Conservation (phyloP, 1,140 invertebrate species). For the Dendroctonus ponderosae region DNA sequence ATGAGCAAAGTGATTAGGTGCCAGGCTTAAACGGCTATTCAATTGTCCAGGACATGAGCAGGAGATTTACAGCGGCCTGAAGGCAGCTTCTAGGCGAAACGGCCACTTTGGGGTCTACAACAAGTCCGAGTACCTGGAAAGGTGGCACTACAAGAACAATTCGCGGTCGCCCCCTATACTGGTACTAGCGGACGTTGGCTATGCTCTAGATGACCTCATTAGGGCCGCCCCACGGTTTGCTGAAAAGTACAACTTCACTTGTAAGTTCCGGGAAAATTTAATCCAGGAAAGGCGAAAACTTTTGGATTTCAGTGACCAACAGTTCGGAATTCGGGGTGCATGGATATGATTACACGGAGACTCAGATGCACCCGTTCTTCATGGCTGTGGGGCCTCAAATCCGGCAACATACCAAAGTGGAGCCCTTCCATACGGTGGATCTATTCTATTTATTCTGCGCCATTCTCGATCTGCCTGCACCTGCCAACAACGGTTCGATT, state of each 20-base stretch:
- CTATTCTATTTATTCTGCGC: slow-evolving; percentile 67
- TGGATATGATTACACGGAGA: slow-evolving; percentile 63
- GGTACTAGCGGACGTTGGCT: slow-evolving; percentile 58
- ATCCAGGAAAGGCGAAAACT: not conserved
- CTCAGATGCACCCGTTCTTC: slow-evolving; percentile 67
- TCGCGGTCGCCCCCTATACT: slow-evolving; percentile 60
- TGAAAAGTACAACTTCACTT: slow-evolving; percentile 53
- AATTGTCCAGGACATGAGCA: slow-evolving; percentile 50
- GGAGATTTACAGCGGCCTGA: slow-evolving; percentile 56
- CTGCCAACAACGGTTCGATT: slow-evolving; percentile 44
- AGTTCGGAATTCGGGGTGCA: slow-evolving; percentile 62
- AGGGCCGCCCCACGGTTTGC: slow-evolving; percentile 51
- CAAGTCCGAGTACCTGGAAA: slow-evolving; percentile 57
- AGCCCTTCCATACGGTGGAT: slow-evolving; percentile 64
- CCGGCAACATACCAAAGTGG: slow-evolving; percentile 53
- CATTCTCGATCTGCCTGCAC: slow-evolving; percentile 55
- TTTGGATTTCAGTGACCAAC: slow-evolving; percentile 51
- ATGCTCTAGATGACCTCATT: slow-evolving; percentile 58
- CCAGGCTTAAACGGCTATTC: not conserved
- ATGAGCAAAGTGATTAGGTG: not conserved
- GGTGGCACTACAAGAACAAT: slow-evolving; percentile 63
- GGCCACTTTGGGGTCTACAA: slow-evolving; percentile 59
- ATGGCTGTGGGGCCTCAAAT: slow-evolving; percentile 68
- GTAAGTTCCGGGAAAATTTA: slow-evolving; percentile 25
- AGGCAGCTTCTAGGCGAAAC: slow-evolving; percentile 49